Percentiles rank a stretch among this genome's conserved stretches.
phyloP scores from a whole-genome alignment of 2,797 vertebrate species.

The Poecilia wingei region DNA sequence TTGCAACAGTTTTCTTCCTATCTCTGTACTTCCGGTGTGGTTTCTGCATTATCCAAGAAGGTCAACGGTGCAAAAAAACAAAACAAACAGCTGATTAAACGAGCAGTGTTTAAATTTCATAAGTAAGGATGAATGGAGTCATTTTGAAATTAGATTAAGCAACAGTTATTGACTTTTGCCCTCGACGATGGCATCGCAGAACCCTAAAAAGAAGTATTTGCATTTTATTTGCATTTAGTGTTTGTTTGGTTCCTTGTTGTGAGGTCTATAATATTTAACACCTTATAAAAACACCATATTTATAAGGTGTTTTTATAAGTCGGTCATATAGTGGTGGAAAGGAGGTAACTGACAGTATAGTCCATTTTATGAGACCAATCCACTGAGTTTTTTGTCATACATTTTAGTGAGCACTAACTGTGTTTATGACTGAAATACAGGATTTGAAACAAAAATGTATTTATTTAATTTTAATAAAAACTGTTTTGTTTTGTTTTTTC shows the following conservation, averaged over 20 bases:
- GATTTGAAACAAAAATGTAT: background rate
- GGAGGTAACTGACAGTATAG: too few species aligned
- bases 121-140: background rate
- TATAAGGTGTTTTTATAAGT: background rate
- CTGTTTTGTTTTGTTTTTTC: background rate
- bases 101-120: background rate
- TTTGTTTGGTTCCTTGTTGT: background rate
- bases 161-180: background rate
- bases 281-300: background rate
- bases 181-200: background rate
- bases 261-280: too few species aligned
- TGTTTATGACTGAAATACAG: background rate
- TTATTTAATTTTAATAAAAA: background rate
- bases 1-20: background rate
- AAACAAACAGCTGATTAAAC: background rate
- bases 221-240: conserved; percentile 3
- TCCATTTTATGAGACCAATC: background rate
- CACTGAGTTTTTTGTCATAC: background rate
- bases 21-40: background rate
- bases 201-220: conserved; percentile 3
- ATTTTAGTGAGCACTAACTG: background rate
- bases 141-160: background rate
- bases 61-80: background rate
- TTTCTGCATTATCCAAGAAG: background rate
- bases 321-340: background rate